Percentiles rank a stretch among this genome's conserved stretches.
Evolutionary conservation across 2,797 vertebrate genomes (phyloP).

Genomic region (Jordanella pulchra): DNA sequence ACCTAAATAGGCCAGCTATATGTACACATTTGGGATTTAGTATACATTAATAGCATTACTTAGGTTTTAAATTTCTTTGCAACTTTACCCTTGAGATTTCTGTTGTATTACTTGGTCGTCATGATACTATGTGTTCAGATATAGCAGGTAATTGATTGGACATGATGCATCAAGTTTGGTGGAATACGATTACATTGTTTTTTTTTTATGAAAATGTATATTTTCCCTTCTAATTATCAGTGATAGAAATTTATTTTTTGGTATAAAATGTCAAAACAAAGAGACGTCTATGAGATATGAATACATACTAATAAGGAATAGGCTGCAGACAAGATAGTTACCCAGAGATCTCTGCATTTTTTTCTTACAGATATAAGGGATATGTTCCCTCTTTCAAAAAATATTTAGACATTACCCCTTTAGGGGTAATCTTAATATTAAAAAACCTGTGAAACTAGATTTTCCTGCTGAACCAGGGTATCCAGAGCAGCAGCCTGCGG

Average conservation of each 20-base stretch:
- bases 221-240: neutral
- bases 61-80: neutral
- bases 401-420: constrained; percentile 7
- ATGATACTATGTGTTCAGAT: neutral
- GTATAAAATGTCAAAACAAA: neutral
- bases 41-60: neutral
- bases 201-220: neutral
- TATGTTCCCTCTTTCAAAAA: constrained; percentile 4
- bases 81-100: neutral
- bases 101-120: neutral
- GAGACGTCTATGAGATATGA: neutral
- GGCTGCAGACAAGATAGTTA: neutral
- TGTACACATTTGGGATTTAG: neutral
- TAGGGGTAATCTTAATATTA: constrained; percentile 15
- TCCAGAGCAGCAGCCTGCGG: constrained; percentile 19
- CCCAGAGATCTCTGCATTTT: neutral
- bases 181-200: too few species aligned
- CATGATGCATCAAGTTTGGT: too few species aligned
- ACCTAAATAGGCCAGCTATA: neutral
- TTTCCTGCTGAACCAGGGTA: constrained; percentile 9
- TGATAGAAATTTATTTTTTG: neutral
- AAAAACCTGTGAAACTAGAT: constrained; percentile 36
- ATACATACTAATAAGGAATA: neutral
- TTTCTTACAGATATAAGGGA: neutral
- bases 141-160: too few species aligned